Evolutionary conservation across 30 jellyfish, hydroid and myxozoan genomes (phyloP), one percentile per base, ranked within the genome.

Genomic region (Hydra vulgaris): DNA sequence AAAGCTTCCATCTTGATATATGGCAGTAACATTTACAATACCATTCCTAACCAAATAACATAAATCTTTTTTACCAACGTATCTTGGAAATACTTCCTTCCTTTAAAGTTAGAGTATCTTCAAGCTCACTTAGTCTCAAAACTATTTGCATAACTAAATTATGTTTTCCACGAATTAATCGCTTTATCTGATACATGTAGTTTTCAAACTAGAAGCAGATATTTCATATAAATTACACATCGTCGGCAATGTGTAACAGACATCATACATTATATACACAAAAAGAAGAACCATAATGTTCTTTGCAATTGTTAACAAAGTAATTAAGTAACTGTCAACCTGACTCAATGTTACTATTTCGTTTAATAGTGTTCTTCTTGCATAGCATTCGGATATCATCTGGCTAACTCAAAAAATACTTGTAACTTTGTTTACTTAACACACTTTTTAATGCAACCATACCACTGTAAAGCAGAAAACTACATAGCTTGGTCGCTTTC

Each of bases 401-500:
- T 7, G 83, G 53, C 54, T 75, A 71, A 21, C 79, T 18, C 18
- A 70, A 53, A 76, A 84, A 77, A 72, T 84, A 87, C 25, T 72
- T 69, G 74, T 69, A 84, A 12, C 66, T 24, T n/a, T 40, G 61
- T 40, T 22, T 26, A 75, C 56, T 70, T 25, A 73, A 40, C 23
- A 67, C 74, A 18, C 81, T 52, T 76, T 84, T 84, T 26, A 74
- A 84, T 18, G 72, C 92, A 71, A 77, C 66, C 21, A 77, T 66
- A 17, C 90, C 87, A 83, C 81, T 56, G 73, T 83, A 82, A 40
- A 82, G 53, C 23, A 83, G 76, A 75, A 76, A 54, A 55, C 74
- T 68, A 67, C 92, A 40, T 15, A 83, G 77, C 26, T 83, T 86
- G 7, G 92, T 83, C 54, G 92, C 92, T 72, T 83, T 83, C 92